phyloP scores from a whole-genome alignment of 2,888 invertebrate species.

The Drosophila sordidapex region DNA sequence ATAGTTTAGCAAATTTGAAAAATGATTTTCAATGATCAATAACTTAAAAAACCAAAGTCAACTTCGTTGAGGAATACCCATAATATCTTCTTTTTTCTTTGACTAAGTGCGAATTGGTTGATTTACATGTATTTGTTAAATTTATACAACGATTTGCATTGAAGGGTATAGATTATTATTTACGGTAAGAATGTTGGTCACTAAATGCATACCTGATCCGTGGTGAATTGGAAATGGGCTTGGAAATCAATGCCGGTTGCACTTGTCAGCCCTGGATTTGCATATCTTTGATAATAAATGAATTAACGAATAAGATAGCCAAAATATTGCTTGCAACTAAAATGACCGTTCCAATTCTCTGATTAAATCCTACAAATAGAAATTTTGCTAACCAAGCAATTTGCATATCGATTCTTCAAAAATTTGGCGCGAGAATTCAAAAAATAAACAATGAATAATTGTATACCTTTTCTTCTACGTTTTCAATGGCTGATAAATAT shows the following conservation, averaged over 20 bases:
- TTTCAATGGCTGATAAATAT: background rate
- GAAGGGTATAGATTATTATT: background rate
- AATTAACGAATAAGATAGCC: background rate
- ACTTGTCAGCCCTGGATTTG: slow-evolving; percentile 18
- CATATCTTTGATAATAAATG: slow-evolving; percentile 5
- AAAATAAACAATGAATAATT: background rate
- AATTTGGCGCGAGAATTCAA: slow-evolving; percentile 45
- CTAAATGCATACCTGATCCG: slow-evolving; percentile 37
- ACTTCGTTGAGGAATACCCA: background rate
- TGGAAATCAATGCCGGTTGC: slow-evolving; percentile 46
- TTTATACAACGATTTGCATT: slow-evolving; percentile 1
- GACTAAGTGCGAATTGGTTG: no score
- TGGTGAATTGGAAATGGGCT: slow-evolving; percentile 56
- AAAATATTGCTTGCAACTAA: background rate
- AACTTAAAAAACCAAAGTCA: background rate
- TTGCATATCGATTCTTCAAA: background rate
- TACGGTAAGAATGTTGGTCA: background rate
- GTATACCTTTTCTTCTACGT: background rate
- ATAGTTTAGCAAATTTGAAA: background rate
- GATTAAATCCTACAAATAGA: background rate
- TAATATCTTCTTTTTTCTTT: no score
- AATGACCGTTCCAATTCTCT: slow-evolving; percentile 2
- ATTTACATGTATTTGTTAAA: no score
- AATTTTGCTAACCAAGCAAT: slow-evolving; percentile 1
- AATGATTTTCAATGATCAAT: background rate